These are phyloP conservation scores for Monochamus saltuarius DNA, from an alignment of 1,140 invertebrate species.

Conservation along the genomic window DNA sequence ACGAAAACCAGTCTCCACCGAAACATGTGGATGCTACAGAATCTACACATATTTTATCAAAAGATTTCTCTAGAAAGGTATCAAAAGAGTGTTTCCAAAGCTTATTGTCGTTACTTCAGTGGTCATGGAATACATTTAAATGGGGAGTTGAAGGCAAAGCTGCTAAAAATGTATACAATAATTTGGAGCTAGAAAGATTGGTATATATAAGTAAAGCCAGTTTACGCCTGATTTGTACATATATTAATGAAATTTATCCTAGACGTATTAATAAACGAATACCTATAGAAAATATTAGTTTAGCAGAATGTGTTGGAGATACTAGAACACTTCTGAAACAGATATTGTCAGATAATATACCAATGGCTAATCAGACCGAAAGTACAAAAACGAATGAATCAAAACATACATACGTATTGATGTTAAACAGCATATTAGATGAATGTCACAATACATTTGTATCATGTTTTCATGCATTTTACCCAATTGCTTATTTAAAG, in stretches of 20 bases:
- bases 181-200: conserved; percentile 77
- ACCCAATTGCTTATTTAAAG: conserved; percentile 89
- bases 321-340: conserved; percentile 77
- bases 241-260: conserved; percentile 88
- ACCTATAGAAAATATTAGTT: conserved; percentile 68
- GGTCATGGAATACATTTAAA: conserved; percentile 80
- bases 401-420: conserved; percentile 46
- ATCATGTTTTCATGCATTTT: conserved; percentile 93
- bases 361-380: conserved; percentile 46
- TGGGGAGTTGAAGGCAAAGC: conserved; percentile 55
- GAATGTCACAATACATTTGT: conserved; percentile 91
- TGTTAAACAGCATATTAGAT: conserved; percentile 72
- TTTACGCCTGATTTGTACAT: conserved; percentile 77
- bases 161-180: conserved; percentile 55
- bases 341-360: conserved; percentile 78
- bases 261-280: conserved; percentile 62
- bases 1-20: conserved; percentile 64
- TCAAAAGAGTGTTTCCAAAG: conserved; percentile 83
- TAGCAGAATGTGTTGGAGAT: conserved; percentile 86
- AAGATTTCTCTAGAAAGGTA: conserved; percentile 76
- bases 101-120: conserved; percentile 74
- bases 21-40: conserved; percentile 63
- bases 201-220: conserved; percentile 85
- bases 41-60: conserved; percentile 72
- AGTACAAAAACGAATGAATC: conserved; percentile 35